A percentile compares a stretch with the other conserved stretches of the same genome.
Conservation (phyloP, 2,797 vertebrate species). For the Heterohyrax brucei region DNA sequence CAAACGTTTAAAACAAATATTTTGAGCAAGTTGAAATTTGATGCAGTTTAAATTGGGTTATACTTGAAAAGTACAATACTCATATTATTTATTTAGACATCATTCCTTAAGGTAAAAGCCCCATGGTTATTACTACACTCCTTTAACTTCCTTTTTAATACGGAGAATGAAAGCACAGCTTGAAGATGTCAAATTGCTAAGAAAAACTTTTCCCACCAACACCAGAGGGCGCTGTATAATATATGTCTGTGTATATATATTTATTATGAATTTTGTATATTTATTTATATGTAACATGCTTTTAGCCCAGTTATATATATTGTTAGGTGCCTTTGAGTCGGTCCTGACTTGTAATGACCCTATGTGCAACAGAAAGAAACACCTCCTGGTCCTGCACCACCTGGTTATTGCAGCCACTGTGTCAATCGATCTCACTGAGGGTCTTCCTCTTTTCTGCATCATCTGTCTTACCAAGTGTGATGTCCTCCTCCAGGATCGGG, state of each 20-base stretch:
- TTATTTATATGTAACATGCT: background rate
- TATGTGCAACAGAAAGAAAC: too few species aligned
- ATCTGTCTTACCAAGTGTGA: too few species aligned
- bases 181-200: background rate
- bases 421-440: too few species aligned
- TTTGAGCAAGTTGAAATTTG: constrained; percentile 27
- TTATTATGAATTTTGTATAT: background rate
- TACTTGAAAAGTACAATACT: background rate
- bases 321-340: too few species aligned
- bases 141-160: constrained; percentile 63
- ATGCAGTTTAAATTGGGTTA: constrained; percentile 48
- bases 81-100: background rate
- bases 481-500: too few species aligned
- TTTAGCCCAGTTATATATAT: background rate
- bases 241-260: background rate
- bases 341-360: too few species aligned
- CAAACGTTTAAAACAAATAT: background rate
- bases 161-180: constrained; percentile 6
- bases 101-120: background rate
- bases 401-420: too few species aligned
- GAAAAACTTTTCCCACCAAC: background rate
- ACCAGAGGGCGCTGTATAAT: constrained; percentile 71
- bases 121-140: constrained; percentile 16
- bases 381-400: too few species aligned
- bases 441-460: too few species aligned